A percentile compares a stretch with the other conserved stretches of the same genome.
Conservation (phyloP, 2,888 invertebrate species). For the Herminia tarsipennalis region DNA sequence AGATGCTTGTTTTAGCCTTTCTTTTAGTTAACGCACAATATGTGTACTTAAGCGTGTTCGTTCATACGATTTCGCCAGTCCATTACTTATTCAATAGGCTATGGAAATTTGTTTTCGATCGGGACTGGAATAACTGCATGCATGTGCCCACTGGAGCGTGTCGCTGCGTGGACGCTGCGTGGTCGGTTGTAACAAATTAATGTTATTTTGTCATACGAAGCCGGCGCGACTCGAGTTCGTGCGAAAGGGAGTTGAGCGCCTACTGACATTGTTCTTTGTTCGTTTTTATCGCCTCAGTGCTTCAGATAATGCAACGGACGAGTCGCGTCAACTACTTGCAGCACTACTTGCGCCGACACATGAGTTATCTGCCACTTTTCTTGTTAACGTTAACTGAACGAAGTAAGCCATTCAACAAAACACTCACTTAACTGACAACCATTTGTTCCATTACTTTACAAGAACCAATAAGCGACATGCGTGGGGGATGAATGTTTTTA, state of each 20-base stretch:
- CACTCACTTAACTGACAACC: slow-evolving; percentile 62
- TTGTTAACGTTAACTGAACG: slow-evolving; percentile 71
- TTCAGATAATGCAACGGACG: slow-evolving; percentile 75
- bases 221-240: slow-evolving; percentile 67
- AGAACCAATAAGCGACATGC: slow-evolving; percentile 32
- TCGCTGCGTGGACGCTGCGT: slow-evolving; percentile 57
- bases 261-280: slow-evolving; percentile 83
- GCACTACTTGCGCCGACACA: slow-evolving; percentile 58
- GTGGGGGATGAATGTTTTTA: too few species aligned
- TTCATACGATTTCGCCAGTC: slow-evolving; percentile 69
- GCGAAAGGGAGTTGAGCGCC: slow-evolving; percentile 79
- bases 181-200: slow-evolving; percentile 64
- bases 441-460: slow-evolving; percentile 57
- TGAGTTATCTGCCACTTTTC: slow-evolving; percentile 80
- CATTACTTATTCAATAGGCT: slow-evolving; percentile 67
- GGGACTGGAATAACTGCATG: slow-evolving; percentile 60
- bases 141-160: slow-evolving; percentile 63
- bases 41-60: slow-evolving; percentile 53
- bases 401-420: slow-evolving; percentile 63
- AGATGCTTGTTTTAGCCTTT: slow-evolving; percentile 26
- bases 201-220: slow-evolving; percentile 77
- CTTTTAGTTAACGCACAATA: slow-evolving; percentile 36
- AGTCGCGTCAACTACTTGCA: slow-evolving; percentile 56
- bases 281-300: slow-evolving; percentile 82
- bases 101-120: slow-evolving; percentile 70